Evolutionary conservation across 2,113 vertebrate species (phyloP), one percentile per base, ranked within the genome.

Genomic region (Picathartes gymnocephalus): DNA sequence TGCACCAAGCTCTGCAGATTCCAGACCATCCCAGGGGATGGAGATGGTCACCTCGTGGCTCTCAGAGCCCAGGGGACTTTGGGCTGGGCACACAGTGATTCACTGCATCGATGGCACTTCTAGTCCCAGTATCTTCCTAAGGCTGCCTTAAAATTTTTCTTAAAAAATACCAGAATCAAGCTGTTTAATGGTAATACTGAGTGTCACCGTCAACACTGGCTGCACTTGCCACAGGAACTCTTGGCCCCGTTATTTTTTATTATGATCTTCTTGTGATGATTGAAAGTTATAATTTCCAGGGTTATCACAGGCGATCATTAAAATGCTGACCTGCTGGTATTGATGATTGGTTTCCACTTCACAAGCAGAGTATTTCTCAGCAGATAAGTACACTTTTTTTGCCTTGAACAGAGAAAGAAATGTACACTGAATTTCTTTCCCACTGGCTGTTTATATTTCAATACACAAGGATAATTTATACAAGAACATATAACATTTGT

Each of bases 21-120:
- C 33, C 35, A 79, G 19, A 54, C 21, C 35, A 37, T 20, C 54
- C 56, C 57, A 70, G 51, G 24, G 68, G 9, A 27, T 27, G 47
- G n/a, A 81, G 30, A 15, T 5, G 24, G 18, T 54, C 37, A n/a
- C 27, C 28, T n/a, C 4, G 2, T 42, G 44, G 35, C 23, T 56
- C 35, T 60, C 40, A 50, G 10, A 17, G 53, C 17, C 33, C 44
- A 9, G 19, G 27, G 14, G 6, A 56, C 30, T 79, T 79, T 2
- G 2, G 37, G 22, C 50, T 10, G 10, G 24, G 37, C 19, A 51
- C 5, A 2, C 4, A 4, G n/a, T 44, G 25, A 30, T 44, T 83
- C 3, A 1, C 33, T 42, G 44, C 31, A 54, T 39, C 0, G 0
- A 53, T 3, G 57, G 44, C 27, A 37, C 28, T 71, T 84, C 33